Evolutionary conservation across 2,113 vertebrate genomes (phyloP).

Genomic region (Circaetus gallicus): DNA sequence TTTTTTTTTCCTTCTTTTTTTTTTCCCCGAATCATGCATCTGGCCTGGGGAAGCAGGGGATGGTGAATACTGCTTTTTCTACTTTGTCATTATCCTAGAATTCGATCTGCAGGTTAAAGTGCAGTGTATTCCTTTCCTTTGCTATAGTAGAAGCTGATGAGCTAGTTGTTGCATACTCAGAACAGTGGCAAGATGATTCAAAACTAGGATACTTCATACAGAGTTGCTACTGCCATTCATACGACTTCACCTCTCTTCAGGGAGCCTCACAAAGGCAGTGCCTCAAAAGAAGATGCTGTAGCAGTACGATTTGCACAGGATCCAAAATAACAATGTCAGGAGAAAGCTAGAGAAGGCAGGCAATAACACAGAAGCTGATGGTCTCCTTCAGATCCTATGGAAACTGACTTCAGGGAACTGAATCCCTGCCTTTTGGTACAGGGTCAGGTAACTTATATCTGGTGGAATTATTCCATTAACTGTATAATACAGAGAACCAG

Average conservation of each 20-base stretch:
- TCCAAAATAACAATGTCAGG: not conserved
- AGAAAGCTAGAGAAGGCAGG: not conserved
- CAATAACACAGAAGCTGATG: not conserved
- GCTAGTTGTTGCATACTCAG: not conserved
- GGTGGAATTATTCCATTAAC: not conserved
- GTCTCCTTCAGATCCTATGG: not conserved
- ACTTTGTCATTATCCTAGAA: not conserved
- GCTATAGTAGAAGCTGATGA: not conserved
- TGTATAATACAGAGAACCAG: not conserved
- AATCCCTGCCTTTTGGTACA: not conserved
- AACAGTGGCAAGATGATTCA: not conserved
- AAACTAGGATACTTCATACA: not conserved
- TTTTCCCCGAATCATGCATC: rapidly evolving
- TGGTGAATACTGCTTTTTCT: not conserved
- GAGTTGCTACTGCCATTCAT: not conserved
- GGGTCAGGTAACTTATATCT: not conserved
- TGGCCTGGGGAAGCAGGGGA: not conserved
- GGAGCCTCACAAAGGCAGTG: not conserved
- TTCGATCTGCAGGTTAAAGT: not conserved
- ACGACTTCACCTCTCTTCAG: not conserved
- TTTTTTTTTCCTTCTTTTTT: rapidly evolving
- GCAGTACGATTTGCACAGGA: not conserved
- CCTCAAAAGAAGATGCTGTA: not conserved
- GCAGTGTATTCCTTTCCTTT: not conserved
- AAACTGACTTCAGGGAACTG: not conserved